These are phyloP conservation scores for Actenoides lindsayi DNA, from an alignment of 2,113 vertebrate genomes.

Conservation along the genomic window DNA sequence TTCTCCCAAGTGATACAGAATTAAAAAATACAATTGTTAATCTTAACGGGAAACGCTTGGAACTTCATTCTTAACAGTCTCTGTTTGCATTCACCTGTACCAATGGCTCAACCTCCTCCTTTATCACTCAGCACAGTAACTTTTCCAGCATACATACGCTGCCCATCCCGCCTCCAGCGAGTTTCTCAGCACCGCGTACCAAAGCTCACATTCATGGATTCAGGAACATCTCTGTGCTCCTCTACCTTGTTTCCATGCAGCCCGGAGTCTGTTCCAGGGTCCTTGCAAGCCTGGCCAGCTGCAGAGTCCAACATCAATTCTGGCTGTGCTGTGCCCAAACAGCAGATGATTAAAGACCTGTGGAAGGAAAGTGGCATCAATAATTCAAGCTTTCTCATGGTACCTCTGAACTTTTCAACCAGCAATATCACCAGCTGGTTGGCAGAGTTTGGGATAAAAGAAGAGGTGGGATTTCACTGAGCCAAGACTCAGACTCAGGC, in stretches of 20 bases:
- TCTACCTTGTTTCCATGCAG: background rate
- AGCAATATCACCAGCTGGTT: constrained; percentile 45
- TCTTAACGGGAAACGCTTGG: background rate
- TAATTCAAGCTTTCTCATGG: constrained; percentile 61
- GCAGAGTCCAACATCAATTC: background rate
- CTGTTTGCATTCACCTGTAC: background rate
- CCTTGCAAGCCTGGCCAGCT: background rate
- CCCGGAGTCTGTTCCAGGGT: background rate
- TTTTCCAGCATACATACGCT: background rate
- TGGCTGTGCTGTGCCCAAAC: background rate
- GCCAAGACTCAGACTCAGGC: background rate
- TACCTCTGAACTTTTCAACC: constrained; percentile 64
- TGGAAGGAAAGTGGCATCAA: constrained; percentile 52
- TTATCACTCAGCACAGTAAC: background rate
- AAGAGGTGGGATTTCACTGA: background rate
- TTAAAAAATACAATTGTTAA: background rate
- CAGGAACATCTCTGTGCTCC: background rate
- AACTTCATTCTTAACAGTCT: background rate
- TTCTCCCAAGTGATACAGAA: background rate
- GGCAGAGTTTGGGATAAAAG: constrained; percentile 14
- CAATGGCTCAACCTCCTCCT: background rate
- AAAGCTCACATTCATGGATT: background rate
- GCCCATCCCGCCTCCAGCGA: fast-evolving
- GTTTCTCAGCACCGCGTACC: background rate
- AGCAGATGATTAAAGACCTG: background rate